These are phyloP conservation scores for Parauchenoglanis punctatus DNA, from an alignment of 2,797 vertebrate genomes.

Conservation along the genomic window DNA sequence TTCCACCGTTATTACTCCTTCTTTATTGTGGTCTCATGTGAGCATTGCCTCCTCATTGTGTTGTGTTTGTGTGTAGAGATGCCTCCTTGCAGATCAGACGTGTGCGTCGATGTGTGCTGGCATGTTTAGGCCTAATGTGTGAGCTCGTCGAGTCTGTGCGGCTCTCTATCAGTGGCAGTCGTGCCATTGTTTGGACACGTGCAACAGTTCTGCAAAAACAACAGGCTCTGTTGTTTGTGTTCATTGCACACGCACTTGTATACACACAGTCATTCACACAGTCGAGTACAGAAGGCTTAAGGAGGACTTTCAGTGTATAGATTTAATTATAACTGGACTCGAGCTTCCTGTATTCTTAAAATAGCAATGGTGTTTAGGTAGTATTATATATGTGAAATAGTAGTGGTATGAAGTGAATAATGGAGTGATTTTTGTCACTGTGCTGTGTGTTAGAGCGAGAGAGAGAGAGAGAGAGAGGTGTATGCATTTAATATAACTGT, in stretches of 20 bases:
- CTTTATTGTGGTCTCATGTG: neutral
- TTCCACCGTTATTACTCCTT: neutral
- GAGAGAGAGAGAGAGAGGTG: neutral
- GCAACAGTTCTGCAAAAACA: neutral
- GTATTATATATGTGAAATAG: neutral
- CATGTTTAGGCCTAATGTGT: neutral
- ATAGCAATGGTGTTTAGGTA: neutral
- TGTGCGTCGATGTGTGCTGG: neutral
- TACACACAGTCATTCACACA: neutral
- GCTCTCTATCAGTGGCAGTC: neutral
- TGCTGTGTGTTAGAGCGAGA: neutral
- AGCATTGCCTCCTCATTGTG: neutral
- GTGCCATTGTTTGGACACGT: constrained; percentile 12
- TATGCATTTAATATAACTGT: neutral
- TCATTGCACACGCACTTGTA: neutral
- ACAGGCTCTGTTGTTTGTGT: neutral
- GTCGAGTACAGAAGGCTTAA: neutral
- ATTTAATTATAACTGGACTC: too few relatives aligned
- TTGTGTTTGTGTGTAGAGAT: neutral
- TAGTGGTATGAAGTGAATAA: neutral
- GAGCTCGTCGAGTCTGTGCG: neutral
- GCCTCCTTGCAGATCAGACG: neutral
- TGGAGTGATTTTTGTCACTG: neutral
- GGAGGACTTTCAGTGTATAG: neutral
- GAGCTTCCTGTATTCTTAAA: neutral